Conservation (phyloP, 53 echinoderm and acorn worm species). For the Mesocentrotus franciscanus region DNA sequence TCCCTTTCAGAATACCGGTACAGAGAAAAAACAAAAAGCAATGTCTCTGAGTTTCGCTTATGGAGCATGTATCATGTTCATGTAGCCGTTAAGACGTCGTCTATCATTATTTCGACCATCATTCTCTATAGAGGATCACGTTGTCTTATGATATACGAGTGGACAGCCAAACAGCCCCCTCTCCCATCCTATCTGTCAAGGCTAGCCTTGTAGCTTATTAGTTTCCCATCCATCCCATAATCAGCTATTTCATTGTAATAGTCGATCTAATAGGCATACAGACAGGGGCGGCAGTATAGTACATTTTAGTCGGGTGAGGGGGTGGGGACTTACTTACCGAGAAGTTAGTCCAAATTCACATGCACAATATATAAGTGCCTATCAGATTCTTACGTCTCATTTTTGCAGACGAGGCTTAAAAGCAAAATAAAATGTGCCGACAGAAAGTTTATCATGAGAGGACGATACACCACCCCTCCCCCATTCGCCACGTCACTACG, state of each 20-base stretch:
- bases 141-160: neutral
- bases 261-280: neutral
- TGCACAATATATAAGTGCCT: no score
- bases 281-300: neutral
- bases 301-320: neutral
- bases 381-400: no score
- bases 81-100: neutral
- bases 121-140: neutral
- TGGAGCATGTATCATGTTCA: neutral
- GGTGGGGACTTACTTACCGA: neutral
- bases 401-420: no score
- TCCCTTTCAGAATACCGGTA: neutral
- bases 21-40: neutral
- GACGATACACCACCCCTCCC: no score
- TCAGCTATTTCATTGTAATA: constrained; percentile 12
- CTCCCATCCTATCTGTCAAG: neutral
- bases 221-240: neutral
- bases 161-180: neutral
- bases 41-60: neutral
- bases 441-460: no score
- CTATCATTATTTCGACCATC: neutral
- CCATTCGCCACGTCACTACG: no score
- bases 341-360: no score
- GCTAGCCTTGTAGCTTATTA: constrained; percentile 39
- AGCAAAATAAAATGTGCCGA: no score